Percentiles rank a stretch among this genome's conserved stretches.
Evolutionary conservation across 1,140 invertebrate genomes (phyloP).

Genomic region (Sinella curviseta): DNA sequence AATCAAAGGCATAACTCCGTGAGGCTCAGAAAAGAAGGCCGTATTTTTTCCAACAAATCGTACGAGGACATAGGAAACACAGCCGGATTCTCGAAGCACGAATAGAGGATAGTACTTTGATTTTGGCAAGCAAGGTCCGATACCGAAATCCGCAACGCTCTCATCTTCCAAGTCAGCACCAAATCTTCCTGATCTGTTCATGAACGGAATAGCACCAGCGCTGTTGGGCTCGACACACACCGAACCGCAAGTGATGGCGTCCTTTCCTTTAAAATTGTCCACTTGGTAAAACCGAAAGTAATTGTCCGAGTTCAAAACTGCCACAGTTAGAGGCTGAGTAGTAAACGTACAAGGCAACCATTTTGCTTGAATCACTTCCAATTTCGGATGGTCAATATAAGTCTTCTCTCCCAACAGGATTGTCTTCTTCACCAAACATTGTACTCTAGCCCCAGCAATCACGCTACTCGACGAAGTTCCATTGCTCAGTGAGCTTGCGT

Average conservation of each 20-base stretch:
- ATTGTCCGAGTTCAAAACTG: conserved; percentile 5
- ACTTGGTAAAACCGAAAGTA: conserved; percentile 13
- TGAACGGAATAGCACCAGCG: not conserved
- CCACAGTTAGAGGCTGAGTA: not conserved
- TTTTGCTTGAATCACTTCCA: conserved; percentile 10
- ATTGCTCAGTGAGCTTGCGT: not conserved
- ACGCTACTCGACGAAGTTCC: not conserved
- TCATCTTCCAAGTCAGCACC: not conserved
- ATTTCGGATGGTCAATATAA: conserved; percentile 1
- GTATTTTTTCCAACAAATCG: conserved; percentile 8
- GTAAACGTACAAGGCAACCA: not conserved
- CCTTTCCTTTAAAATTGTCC: not conserved
- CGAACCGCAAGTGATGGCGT: not conserved
- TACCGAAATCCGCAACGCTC: not conserved
- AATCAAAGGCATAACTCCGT: not conserved
- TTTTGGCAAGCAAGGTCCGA: conserved; percentile 8
- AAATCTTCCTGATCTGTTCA: not conserved
- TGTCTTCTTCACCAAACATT: not conserved
- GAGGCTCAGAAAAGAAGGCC: not conserved
- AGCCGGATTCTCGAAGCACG: not conserved
- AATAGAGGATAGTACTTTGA: conserved; percentile 1
- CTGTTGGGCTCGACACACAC: conserved; percentile 6
- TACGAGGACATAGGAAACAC: not conserved
- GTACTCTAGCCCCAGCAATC: not conserved
- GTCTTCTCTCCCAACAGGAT: not conserved